Conservation (phyloP, 2,888 invertebrate genomes). For the Octonoba sinensis region DNA sequence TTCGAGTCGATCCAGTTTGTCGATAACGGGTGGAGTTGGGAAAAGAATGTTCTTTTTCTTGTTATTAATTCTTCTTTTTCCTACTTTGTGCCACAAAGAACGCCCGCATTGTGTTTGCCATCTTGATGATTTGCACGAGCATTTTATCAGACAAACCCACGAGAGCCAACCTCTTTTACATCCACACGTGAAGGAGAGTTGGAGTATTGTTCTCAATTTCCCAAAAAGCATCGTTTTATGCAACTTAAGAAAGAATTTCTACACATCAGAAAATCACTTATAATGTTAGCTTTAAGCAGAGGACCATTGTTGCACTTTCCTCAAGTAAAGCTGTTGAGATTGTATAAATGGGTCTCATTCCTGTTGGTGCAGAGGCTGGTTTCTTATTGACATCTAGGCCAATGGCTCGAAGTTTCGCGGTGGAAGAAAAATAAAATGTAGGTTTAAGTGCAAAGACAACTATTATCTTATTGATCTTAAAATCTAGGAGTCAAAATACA, state of each 20-base stretch:
- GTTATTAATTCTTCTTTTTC: neutral
- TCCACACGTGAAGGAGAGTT: constrained; percentile 9
- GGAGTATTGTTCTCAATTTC: constrained; percentile 12
- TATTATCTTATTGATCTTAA: neutral
- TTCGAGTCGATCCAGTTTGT: constrained; percentile 59
- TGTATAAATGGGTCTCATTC: constrained; percentile 1
- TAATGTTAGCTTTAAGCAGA: neutral
- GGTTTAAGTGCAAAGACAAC: neutral
- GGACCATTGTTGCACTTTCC: neutral
- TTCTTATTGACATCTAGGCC: constrained; percentile 7
- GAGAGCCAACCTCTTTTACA: constrained; percentile 10
- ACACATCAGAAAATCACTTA: neutral
- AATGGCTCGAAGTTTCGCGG: neutral
- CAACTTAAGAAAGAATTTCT: constrained; percentile 10
- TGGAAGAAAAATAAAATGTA: neutral
- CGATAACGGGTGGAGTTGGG: constrained; percentile 56
- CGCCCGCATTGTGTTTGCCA: constrained; percentile 30
- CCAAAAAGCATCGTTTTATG: neutral
- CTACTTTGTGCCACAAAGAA: constrained; percentile 28
- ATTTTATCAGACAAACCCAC: constrained; percentile 39
- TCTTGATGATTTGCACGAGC: constrained; percentile 34
- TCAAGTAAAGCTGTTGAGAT: neutral
- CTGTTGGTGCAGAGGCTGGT: neutral
- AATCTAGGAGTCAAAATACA: too few species aligned
- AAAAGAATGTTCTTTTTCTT: constrained; percentile 32